A percentile compares a stretch with the other conserved stretches of the same genome.
Evolutionary conservation across 2,888 invertebrate genomes (phyloP).

Genomic region (Campopleginae sp.): DNA sequence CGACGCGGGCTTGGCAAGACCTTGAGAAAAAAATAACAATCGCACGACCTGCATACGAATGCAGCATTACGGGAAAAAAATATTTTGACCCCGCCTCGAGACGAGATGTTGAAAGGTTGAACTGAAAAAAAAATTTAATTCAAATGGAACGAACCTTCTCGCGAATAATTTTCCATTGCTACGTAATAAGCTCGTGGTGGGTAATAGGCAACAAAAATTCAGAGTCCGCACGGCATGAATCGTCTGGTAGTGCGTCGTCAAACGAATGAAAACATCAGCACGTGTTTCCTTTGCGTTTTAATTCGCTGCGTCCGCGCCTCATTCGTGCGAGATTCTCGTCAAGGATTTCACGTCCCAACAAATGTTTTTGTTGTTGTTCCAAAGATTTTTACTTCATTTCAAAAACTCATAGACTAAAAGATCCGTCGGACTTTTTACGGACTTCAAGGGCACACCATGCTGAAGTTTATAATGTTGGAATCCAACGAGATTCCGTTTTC

Average conservation of each 20-base stretch:
- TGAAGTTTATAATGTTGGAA: too few species aligned
- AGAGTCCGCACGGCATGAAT: not conserved
- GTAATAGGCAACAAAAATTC: constrained; percentile 23
- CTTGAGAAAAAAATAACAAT: constrained; percentile 47
- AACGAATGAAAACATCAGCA: constrained; percentile 4
- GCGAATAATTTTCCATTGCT: not conserved
- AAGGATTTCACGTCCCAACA: not conserved
- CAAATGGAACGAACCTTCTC: too few species aligned
- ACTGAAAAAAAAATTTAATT: constrained; percentile 17
- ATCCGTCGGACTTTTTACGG: not conserved
- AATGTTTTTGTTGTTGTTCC: not conserved
- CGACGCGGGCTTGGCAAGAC: constrained; percentile 33
- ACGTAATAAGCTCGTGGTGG: not conserved
- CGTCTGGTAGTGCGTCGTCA: not conserved
- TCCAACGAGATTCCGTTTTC: too few species aligned
- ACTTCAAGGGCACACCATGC: too few species aligned
- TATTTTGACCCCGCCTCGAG: constrained; percentile 16
- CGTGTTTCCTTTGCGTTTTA: not conserved
- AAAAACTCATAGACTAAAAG: not conserved
- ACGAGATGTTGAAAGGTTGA: not conserved
- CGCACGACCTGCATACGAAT: constrained; percentile 49
- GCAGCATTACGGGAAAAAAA: constrained; percentile 13
- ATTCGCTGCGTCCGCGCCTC: not conserved
- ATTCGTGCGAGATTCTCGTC: not conserved
- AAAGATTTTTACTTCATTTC: not conserved